A percentile compares a stretch with the other conserved stretches of the same genome.
Conservation (phyloP, 2,797 vertebrate species). For the Pseudocheirus occidentalis region DNA sequence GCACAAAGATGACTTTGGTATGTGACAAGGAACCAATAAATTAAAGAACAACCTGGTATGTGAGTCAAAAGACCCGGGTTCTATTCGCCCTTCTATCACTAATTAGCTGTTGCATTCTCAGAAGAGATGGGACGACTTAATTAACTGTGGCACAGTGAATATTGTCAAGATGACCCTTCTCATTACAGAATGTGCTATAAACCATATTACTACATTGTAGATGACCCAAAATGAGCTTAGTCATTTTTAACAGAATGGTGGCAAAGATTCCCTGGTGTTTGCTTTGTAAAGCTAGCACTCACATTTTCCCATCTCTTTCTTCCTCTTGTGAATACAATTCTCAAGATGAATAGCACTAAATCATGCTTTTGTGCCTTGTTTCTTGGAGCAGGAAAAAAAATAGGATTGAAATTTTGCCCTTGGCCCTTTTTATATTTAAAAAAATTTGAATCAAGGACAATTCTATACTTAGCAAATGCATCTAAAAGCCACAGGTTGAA, state of each 20-base stretch:
- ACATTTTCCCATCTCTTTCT: not conserved
- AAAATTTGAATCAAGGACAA: slow-evolving; percentile 35
- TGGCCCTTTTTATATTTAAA: slow-evolving; percentile 18
- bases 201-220: slow-evolving; percentile 42
- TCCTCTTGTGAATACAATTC: not conserved
- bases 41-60: not conserved
- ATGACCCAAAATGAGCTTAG: slow-evolving; percentile 5
- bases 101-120: slow-evolving; percentile 55
- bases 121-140: slow-evolving; percentile 73
- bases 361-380: not conserved
- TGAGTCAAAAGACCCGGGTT: not conserved
- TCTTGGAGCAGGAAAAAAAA: slow-evolving; percentile 20
- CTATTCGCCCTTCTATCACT: not conserved
- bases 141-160: slow-evolving; percentile 63
- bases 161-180: slow-evolving; percentile 51
- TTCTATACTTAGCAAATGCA: not conserved
- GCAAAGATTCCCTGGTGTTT: not conserved
- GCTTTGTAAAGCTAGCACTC: not conserved
- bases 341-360: not conserved
- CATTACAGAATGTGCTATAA: slow-evolving; percentile 47
- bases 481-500: not conserved
- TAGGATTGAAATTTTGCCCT: slow-evolving; percentile 15
- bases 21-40: not conserved
- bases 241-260: not conserved
- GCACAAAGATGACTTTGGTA: not conserved